Evolutionary conservation across 2,888 invertebrate genomes (phyloP), one percentile per base, ranked within the genome.

Genomic region (Conistra vaccinii): DNA sequence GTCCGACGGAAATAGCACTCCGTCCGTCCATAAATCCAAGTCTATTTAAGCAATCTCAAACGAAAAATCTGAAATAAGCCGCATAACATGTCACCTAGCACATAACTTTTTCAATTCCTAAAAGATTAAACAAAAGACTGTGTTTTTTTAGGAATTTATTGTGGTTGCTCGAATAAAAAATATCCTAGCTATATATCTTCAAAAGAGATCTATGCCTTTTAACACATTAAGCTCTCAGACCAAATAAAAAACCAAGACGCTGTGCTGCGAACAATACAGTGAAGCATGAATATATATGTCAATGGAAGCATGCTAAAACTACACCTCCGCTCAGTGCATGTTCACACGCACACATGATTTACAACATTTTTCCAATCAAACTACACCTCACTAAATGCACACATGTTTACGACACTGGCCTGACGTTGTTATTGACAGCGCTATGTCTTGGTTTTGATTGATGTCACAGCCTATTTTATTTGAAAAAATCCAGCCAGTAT

Each of bases 1-100:
- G 93, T 92, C 94, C 91, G 93, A 95, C 96, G 95, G 96, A 96
- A 96, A 96, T 96, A 96, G 94, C 95, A 94, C 94, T 94, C 94
- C 92, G 93, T 90, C 92, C 92, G 93, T 92, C 92, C 94, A 95
- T 96, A 96, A 96, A 96, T 96, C 93, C 92, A 89, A 91, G 93
- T 96, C 96, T 96, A 96, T 96, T 96, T 96, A 95, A 94, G 93
- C 93, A 93, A 95, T 94, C 94, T 93, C 92, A 90, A 93, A 94
- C 92, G 93, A 96, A 96, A 95, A 95, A 95, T 95, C 95, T 93
- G 91, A 94, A 95, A 95, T 95, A 94, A 94, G 89, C 91, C 92
- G 90, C 92, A 92, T 92, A 93, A 91, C 92, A 92, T 91, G 91
- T 92, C 93, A 91, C 89, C 89, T 92, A 89, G 89, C 88, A 90